Conservation (phyloP, 2,888 invertebrate species). For the Noctua fimbriata region DNA sequence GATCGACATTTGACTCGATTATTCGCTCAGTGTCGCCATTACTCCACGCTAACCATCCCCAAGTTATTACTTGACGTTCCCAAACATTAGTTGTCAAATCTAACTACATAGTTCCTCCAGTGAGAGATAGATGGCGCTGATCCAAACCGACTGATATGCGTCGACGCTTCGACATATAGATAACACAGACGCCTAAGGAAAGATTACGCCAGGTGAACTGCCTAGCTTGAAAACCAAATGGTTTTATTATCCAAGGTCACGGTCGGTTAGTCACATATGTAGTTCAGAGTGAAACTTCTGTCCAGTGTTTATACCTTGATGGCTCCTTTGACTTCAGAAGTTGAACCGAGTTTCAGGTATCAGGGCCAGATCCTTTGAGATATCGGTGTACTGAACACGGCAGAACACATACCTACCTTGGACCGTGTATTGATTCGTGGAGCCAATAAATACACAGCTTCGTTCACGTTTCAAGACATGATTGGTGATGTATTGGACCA, state of each 20-base stretch:
- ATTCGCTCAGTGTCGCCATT: too few relatives aligned
- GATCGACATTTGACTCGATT: too few relatives aligned
- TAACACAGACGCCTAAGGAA: too few relatives aligned
- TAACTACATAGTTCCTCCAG: too few relatives aligned
- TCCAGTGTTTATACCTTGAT: neutral
- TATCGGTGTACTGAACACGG: slow-evolving; percentile 1
- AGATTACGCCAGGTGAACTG: neutral
- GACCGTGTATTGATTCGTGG: neutral
- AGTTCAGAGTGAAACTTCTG: slow-evolving; percentile 15
- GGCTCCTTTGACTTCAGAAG: slow-evolving; percentile 11
- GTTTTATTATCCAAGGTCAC: neutral
- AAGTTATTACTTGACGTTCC: too few relatives aligned
- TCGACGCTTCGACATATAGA: too few relatives aligned
- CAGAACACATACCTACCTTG: neutral
- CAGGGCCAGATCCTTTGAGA: slow-evolving; percentile 23
- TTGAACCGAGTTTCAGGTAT: slow-evolving; percentile 8
- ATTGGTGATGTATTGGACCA: neutral
- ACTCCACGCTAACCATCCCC: too few relatives aligned
- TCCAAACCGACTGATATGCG: too few relatives aligned
- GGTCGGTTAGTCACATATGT: neutral
- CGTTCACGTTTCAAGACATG: neutral
- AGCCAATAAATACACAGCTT: neutral
- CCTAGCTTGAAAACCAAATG: neutral
- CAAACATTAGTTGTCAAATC: too few relatives aligned
- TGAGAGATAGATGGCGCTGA: too few relatives aligned